These are phyloP conservation scores for Sternotherus odoratus DNA, from an alignment of 2,797 vertebrate species.

Conservation along the genomic window DNA sequence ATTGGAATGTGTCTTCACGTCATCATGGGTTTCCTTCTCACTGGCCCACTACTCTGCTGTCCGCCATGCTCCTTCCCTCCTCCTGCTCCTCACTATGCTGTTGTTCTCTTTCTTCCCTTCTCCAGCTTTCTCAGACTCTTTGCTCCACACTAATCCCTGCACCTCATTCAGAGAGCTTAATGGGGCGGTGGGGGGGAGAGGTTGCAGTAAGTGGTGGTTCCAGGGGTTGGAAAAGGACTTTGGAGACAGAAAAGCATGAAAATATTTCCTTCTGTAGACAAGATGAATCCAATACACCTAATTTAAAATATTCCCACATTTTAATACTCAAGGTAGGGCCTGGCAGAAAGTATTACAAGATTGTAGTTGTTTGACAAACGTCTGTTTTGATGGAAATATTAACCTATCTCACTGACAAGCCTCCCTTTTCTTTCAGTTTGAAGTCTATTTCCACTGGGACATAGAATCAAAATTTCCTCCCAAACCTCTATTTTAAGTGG, in stretches of 20 bases:
- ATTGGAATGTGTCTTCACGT: neutral
- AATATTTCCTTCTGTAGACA: neutral
- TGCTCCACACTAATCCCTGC: neutral
- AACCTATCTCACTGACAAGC: neutral
- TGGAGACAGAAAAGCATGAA: neutral
- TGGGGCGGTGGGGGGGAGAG: no score
- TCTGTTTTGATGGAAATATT: neutral
- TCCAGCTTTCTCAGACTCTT: fast-evolving
- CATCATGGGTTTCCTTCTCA: neutral
- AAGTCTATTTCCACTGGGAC: neutral
- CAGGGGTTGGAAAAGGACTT: neutral
- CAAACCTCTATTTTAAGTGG: no score
- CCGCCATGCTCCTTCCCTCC: neutral
- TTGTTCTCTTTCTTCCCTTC: neutral
- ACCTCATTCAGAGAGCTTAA: neutral
- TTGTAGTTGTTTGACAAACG: neutral
- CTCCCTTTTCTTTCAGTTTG: neutral
- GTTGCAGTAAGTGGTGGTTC: fast-evolving
- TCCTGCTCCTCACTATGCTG: neutral
- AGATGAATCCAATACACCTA: neutral
- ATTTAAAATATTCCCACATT: neutral
- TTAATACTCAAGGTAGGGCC: neutral
- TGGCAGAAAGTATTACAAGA: no score
- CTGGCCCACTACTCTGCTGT: neutral
- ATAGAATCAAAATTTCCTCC: neutral